Evolutionary conservation across 1,140 invertebrate species (phyloP).

Genomic region (Globodera rostochiensis): DNA sequence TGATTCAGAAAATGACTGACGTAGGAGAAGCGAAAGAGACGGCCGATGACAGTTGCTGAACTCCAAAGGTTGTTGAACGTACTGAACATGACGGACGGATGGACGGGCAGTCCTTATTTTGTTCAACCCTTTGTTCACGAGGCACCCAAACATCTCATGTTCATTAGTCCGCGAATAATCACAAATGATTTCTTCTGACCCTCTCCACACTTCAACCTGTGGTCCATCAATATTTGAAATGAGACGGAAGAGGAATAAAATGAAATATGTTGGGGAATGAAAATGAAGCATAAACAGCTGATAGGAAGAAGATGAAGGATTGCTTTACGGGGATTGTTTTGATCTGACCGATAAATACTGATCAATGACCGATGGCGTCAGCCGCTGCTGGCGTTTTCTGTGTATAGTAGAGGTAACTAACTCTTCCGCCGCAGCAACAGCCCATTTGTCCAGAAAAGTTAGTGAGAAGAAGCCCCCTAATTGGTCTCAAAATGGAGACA

Average conservation of each 20-base stretch:
- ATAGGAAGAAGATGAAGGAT: neutral
- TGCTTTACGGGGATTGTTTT: neutral
- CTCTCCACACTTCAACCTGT: neutral
- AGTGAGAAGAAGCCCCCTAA: too few relatives aligned
- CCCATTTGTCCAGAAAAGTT: neutral
- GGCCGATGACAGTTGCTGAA: too few relatives aligned
- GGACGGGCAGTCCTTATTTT: neutral
- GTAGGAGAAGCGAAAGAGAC: too few relatives aligned
- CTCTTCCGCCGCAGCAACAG: neutral
- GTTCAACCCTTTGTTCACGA: too few relatives aligned
- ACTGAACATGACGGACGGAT: neutral
- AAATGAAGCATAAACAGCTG: neutral
- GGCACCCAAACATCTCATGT: too few relatives aligned
- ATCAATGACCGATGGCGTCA: neutral
- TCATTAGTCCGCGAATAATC: too few relatives aligned
- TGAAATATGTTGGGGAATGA: neutral
- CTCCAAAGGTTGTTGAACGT: too few relatives aligned
- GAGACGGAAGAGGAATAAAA: neutral
- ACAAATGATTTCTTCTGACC: neutral
- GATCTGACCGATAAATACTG: neutral
- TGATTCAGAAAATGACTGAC: slow-evolving; percentile 4
- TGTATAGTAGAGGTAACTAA: too few relatives aligned
- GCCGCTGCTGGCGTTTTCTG: neutral
- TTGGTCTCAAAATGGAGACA: too few relatives aligned
- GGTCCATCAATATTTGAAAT: neutral